Evolutionary conservation across 1,140 invertebrate species (phyloP).

Genomic region (Drosophila novamexicana): DNA sequence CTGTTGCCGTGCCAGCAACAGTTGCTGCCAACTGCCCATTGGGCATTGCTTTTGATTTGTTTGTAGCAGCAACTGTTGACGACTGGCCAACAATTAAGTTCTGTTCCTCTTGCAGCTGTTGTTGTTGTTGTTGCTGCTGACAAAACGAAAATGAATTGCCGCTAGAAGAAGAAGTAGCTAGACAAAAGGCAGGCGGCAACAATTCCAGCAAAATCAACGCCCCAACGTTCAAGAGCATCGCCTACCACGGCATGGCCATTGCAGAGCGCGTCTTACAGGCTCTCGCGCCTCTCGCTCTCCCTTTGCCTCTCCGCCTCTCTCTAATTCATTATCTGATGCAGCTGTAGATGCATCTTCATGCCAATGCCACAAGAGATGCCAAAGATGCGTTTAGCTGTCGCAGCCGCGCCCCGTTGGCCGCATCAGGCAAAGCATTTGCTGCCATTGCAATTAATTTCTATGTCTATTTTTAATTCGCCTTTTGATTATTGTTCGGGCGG

Average conservation of each 20-base stretch:
- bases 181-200: conserved; percentile 46
- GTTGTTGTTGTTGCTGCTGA: conserved; percentile 43
- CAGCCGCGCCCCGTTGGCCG: conserved; percentile 34
- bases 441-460: conserved; percentile 73
- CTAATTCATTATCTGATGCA: conserved; percentile 72
- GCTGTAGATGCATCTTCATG: conserved; percentile 54
- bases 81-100: conserved; percentile 70
- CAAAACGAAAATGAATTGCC: conserved; percentile 72
- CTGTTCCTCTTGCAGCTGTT: conserved; percentile 26
- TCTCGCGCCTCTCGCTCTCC: not conserved
- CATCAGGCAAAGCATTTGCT: conserved; percentile 16
- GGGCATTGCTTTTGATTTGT: conserved; percentile 62
- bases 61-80: conserved; percentile 56
- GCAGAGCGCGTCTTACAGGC: conserved; percentile 33
- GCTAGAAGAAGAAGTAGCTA: conserved; percentile 39
- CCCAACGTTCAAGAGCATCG: conserved; percentile 26
- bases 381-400: conserved; percentile 42
- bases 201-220: conserved; percentile 42
- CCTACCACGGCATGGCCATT: conserved; percentile 7
- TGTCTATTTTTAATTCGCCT: conserved; percentile 69
- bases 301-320: conserved; percentile 7
- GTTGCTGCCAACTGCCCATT: conserved; percentile 28
- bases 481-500: conserved; percentile 49
- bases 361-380: conserved; percentile 43
- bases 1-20: conserved; percentile 8